Evolutionary conservation across 2,888 invertebrate genomes (phyloP), one percentile per base, ranked within the genome.

Genomic region (Drosophila mulleri): DNA sequence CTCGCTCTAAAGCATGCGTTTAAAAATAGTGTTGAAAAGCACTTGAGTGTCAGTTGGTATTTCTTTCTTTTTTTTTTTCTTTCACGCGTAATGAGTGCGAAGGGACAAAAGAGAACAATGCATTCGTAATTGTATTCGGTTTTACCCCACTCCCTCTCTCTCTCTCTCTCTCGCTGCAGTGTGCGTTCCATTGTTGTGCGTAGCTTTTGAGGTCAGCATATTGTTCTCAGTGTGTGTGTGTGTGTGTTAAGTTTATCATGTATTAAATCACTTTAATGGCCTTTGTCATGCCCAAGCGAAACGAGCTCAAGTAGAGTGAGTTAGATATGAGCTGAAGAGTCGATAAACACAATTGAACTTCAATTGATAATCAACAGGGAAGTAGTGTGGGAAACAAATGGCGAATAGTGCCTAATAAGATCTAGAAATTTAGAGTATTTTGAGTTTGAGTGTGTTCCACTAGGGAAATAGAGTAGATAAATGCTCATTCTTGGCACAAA

Each of bases 221-320:
- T 78, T 87, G 74, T 83, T 80, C 73, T 67, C 59, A 35, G 45
- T 72, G 37, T 14, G 37, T 37, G 26, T 26, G 26, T 26, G 26
- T 7, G 26, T 26, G 76, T 68, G 84, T 72, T 72, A 75, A 81
- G 84, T 84, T 87, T 86, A 86, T 86, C 83, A 83, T 54, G 72
- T 67, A 68, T 85, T 83, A 89, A 89, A 86, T 89, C 86, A 89
- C 79, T 87, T 85, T 83, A 89, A 88, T 78, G 77, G 75, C 65
- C 54, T 74, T 83, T 72, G 76, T 74, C 71, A 53, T 57, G 57
- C 57, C 48, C 14, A 29, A 54, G 52, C 47, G 61, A 54, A 70
- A 58, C 62, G 42, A 52, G 57, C 56, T 68, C 56, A 48, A 42
- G 47, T 23, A 48, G 48, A 42, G 9, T 32, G 26, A 64, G 62